Conservation (phyloP, 2,113 vertebrate genomes). For the Macrotus californicus region DNA sequence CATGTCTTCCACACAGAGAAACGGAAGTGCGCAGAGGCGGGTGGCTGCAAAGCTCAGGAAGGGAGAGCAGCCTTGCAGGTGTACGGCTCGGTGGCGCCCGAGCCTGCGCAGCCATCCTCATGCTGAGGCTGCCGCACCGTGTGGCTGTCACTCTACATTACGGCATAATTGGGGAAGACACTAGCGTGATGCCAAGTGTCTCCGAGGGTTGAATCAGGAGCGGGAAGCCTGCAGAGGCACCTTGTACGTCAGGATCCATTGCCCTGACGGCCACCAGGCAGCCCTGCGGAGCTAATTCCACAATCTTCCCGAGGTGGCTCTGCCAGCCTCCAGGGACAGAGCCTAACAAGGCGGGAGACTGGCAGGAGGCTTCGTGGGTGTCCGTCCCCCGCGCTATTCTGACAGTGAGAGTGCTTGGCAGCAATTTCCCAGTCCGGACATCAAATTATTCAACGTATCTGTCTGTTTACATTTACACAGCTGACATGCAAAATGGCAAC, state of each 20-base stretch:
- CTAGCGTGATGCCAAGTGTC: fast-evolving
- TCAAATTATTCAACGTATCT: fast-evolving
- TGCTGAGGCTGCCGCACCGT: fast-evolving
- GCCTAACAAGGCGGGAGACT: too few relatives aligned
- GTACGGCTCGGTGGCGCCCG: fast-evolving
- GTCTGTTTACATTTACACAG: background rate
- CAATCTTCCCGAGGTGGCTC: fast-evolving
- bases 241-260: fast-evolving
- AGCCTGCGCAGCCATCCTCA: fast-evolving
- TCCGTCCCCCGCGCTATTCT: fast-evolving
- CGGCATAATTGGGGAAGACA: fast-evolving
- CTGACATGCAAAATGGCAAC: background rate
- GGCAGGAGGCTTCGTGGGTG: fast-evolving
- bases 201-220: background rate
- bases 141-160: background rate
- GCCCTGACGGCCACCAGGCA: background rate
- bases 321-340: background rate
- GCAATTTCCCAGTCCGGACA: background rate
- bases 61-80: fast-evolving
- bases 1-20: background rate
- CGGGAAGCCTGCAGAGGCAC: background rate
- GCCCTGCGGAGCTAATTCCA: fast-evolving
- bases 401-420: background rate
- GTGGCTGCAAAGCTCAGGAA: background rate
- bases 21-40: background rate